Evolutionary conservation across 92 coral and sea anemone genomes (phyloP), one percentile per base, ranked within the genome.

Genomic region (Parazoanthus swiftii): DNA sequence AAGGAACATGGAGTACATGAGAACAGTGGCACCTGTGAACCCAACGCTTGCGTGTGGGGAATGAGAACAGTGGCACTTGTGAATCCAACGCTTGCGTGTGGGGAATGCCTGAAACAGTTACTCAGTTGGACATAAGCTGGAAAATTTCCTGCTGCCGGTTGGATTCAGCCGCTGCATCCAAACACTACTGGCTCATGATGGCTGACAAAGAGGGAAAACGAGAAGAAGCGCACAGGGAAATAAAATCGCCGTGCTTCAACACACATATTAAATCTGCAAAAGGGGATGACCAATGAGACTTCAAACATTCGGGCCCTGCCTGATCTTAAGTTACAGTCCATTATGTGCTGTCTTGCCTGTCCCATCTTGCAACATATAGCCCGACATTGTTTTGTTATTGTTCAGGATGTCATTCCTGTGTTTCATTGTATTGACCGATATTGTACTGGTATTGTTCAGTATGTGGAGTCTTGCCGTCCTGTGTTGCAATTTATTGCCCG

Each of bases 201-300:
- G 54, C 74, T 58, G n/a, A 14, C 13, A 13, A 14, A 15, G 54
- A 82, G 35, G 76, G 46, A 36, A 21, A 73, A 18, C 20, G 77
- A 84, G 78, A 70, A 23, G 43, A 74, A 71, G 78, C 56, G 14
- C 78, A 7, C 87, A 33, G 78, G 78, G 51, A 29, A 70, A 68
- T 68, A 71, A 82, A 84, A 46, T 42, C 11, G 58, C n/a, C 42
- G 87, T 71, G 39, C 78, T 68, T 21, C 38, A 51, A 8, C 37
- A n/a, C 20, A 8, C 37, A 42, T 46, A 70, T 70, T 84, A 84
- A 84, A 84, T 84, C 87, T 84, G 87, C 87, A 51, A 84, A 84
- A 84, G 87, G 44, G 78, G 87, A 84, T 84, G 63, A 84, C 87
- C 87, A 84, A 84, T 84, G 65, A 71, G 66, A 84, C 87, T 84